Base-by-base conservation (phyloP, 2,113 vertebrate genomes). In the Pogona vitticeps region DNA sequence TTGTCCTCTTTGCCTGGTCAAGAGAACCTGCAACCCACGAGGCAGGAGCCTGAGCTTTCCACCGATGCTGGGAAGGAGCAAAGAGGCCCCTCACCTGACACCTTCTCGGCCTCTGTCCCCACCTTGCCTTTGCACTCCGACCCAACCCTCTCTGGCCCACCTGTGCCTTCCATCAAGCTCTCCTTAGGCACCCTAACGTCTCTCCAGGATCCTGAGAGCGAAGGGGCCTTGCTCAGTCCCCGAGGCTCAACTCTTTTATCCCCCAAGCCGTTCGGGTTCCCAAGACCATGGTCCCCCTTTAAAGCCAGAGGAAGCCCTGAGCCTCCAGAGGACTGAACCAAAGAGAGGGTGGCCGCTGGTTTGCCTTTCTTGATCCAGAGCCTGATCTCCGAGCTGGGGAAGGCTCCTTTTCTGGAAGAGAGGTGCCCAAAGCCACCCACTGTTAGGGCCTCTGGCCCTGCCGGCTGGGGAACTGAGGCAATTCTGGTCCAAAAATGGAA, bases 101-200 rank as follows among this genome's bases (percentile, higher is more conserved):
- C 23, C 14, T 0, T 3, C 3, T 6, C 15, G 0, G 18, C 28
- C 1, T 6, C 28, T 1, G 14, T 46, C 42, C 5, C 78, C 33
- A 65, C 93, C 1, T 12, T 20, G 10, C 52, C 90, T 94, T 91
- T 76, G 89, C 88, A 92, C 89, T 80, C 92, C 1, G 42, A 10
- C 2, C 5, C 36, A 58, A 40, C 33, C 28, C 31, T 63, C 58
- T 58, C 88, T 1, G 28, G 36, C 9, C 15, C 76, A 2, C 5
- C 70, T 17, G 21, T 31, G 1, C 79, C 84, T 36, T 46, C 80
- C 73, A 68, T 78, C 3, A 82, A 14, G 18, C 40, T 31, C 23
- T 58, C 63, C 2, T 68, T 61, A 2, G 88, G 75, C 3, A 12
- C 36, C 0, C 7, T 8, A 3, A 42, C 67, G 26, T 81, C 79